A percentile compares a stretch with the other conserved stretches of the same genome.
phyloP scores from a whole-genome alignment of 64 coral and sea anemone species.

The Montipora foliosa region DNA sequence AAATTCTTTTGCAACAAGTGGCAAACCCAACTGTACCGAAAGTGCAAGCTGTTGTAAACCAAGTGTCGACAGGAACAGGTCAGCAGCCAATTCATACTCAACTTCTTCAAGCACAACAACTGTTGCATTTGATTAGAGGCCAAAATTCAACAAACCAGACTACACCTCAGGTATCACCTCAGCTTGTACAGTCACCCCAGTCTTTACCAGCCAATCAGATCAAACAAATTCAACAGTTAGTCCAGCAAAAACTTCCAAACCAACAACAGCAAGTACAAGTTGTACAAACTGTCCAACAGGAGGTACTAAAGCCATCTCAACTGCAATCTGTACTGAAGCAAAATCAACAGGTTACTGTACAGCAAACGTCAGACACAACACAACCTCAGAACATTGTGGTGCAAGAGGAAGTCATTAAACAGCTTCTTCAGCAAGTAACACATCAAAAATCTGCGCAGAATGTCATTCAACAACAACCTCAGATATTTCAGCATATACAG shows the following conservation, averaged over 20 bases:
- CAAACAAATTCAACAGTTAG: slow-evolving; percentile 87
- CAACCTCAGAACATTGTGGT: slow-evolving; percentile 48
- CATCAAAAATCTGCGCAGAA: slow-evolving; percentile 75
- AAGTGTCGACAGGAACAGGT: slow-evolving; percentile 17
- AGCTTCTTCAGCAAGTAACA: slow-evolving; percentile 24
- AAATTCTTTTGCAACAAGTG: slow-evolving; percentile 38
- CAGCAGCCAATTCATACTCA: slow-evolving; percentile 29
- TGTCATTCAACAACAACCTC: slow-evolving; percentile 71
- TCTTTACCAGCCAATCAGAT: slow-evolving; percentile 62
- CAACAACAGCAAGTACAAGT: slow-evolving; percentile 44
- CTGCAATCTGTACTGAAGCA: slow-evolving; percentile 75
- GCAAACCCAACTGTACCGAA: slow-evolving; percentile 9
- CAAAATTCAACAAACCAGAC: slow-evolving; percentile 27
- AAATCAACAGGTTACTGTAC: slow-evolving; percentile 39
- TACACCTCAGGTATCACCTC: not conserved
- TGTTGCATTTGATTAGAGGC: slow-evolving; percentile 41
- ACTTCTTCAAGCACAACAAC: slow-evolving; percentile 42
- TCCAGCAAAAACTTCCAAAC: slow-evolving; percentile 52
- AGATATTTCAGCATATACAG: slow-evolving; percentile 73
- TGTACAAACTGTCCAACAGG: slow-evolving; percentile 66
- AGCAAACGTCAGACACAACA: slow-evolving; percentile 18
- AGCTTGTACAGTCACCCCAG: slow-evolving; percentile 1
- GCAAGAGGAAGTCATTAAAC: slow-evolving; percentile 52
- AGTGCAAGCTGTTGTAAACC: slow-evolving; percentile 20
- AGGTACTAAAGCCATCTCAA: slow-evolving; percentile 70